These are phyloP conservation scores for Hypena proboscidalis DNA, from an alignment of 2,888 invertebrate genomes.

Conservation along the genomic window DNA sequence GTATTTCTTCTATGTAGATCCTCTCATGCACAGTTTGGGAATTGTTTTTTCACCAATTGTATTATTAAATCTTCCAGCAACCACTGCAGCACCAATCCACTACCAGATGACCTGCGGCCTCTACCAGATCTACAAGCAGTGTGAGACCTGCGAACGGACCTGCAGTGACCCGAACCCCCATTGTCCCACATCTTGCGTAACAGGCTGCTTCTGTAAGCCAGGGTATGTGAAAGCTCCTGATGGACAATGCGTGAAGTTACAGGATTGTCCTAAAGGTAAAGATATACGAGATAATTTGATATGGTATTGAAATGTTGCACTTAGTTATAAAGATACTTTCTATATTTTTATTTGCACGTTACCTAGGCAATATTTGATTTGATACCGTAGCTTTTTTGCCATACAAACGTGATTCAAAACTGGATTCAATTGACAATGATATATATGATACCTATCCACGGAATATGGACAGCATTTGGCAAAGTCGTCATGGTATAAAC, in stretches of 20 bases:
- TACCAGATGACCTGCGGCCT: conserved; percentile 52
- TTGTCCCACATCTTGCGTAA: conserved; percentile 49
- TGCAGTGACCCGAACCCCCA: conserved; percentile 55
- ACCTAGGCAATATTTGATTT: too few relatives aligned
- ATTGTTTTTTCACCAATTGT: too few relatives aligned
- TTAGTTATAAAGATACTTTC: neutral
- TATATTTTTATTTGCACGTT: too few relatives aligned
- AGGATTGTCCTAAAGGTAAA: conserved; percentile 62
- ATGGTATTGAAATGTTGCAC: neutral
- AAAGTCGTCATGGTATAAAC: too few relatives aligned
- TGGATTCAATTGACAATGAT: too few relatives aligned
- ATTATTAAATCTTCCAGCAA: conserved; percentile 37
- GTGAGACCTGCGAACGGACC: conserved; percentile 57
- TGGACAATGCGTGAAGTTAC: conserved; percentile 55
- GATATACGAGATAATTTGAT: conserved; percentile 1
- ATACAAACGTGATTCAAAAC: too few relatives aligned
- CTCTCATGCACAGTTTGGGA: too few relatives aligned
- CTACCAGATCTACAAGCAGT: conserved; percentile 56
- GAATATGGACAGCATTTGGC: too few relatives aligned
- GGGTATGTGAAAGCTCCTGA: conserved; percentile 56
- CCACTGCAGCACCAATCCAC: conserved; percentile 30
- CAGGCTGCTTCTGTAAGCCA: conserved; percentile 65
- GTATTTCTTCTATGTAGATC: too few relatives aligned
- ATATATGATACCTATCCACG: too few relatives aligned
- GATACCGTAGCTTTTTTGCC: too few relatives aligned